Evolutionary conservation across 2,113 vertebrate genomes (phyloP), one percentile per base, ranked within the genome.

Genomic region (Melierax canorus): DNA sequence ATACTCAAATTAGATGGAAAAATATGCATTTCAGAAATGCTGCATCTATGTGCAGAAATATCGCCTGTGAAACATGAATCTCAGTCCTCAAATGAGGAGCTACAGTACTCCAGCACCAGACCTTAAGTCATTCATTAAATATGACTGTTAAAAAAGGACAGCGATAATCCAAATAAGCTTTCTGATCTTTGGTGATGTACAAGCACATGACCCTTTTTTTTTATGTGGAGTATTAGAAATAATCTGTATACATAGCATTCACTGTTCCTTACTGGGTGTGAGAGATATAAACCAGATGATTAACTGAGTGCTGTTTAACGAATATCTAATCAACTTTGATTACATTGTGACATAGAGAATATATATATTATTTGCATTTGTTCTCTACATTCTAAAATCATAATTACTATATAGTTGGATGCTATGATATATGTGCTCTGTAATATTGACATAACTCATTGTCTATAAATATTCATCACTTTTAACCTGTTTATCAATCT

Each of bases 81-180:
- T 74, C 27, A 59, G 23, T 29, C 14, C 26, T 59, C n/a, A 74
- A 53, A 74, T 36, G 18, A 74, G 9, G 13, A 83, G 9, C 9
- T 79, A 30, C 7, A 41, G 8, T 45, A n/a, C 14, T 36, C 9
- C 24, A 59, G 4, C 6, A 38, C n/a, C 43, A 83, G 23, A 41
- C 15, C 12, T 67, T 59, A 88, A 85, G 12, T 63, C 23, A 51
- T 23, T 81, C 50, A 51, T 77, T 66, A 74, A 78, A 66, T 20
- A 53, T 22, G 14, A 56, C 15, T 60, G 6, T 38, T 64, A 67
- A 34, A 72, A 72, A 72, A 2, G 7, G 11, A 60, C 5, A 46
- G 1, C 1, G 0, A 63, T 56, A 43, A 69, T 51, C 7, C 9
- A 56, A 56, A 73, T 23, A 55, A 64, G 0, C 2, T 32, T 6